Evolutionary conservation across 2,113 vertebrate genomes (phyloP).

Genomic region (Lepus americanus): DNA sequence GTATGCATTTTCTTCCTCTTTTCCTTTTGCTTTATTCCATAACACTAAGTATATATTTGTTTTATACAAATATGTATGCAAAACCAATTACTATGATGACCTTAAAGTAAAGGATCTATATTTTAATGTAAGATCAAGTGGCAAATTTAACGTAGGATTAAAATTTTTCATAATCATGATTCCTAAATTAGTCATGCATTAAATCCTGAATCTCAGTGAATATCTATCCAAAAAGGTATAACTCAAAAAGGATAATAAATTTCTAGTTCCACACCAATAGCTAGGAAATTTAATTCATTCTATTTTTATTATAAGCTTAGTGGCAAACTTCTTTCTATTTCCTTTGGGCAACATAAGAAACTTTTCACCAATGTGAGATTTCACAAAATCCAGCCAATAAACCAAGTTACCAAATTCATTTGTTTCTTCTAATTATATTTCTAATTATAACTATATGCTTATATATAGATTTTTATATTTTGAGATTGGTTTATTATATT

Average conservation of each 20-base stretch:
- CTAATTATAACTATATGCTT: neutral
- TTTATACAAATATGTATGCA: neutral
- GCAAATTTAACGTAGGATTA: neutral
- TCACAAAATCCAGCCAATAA: neutral
- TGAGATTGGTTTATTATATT: no score
- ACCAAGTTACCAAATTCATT: neutral
- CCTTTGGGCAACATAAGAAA: neutral
- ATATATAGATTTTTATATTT: no score
- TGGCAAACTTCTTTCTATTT: neutral
- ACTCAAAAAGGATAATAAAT: neutral
- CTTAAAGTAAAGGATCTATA: neutral
- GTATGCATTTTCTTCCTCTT: neutral
- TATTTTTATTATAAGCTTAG: neutral
- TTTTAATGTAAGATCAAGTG: neutral
- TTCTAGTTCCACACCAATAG: neutral
- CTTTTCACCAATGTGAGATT: neutral
- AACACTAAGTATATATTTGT: neutral
- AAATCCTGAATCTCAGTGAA: slow-evolving; percentile 31
- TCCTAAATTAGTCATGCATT: neutral
- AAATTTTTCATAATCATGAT: neutral
- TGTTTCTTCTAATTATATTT: slow-evolving; percentile 41
- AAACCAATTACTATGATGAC: neutral
- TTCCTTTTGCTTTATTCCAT: neutral
- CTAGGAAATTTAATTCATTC: neutral
- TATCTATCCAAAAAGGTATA: neutral